phyloP scores from a whole-genome alignment of 1,140 invertebrate genomes.

The Lepidurus arcticus region DNA sequence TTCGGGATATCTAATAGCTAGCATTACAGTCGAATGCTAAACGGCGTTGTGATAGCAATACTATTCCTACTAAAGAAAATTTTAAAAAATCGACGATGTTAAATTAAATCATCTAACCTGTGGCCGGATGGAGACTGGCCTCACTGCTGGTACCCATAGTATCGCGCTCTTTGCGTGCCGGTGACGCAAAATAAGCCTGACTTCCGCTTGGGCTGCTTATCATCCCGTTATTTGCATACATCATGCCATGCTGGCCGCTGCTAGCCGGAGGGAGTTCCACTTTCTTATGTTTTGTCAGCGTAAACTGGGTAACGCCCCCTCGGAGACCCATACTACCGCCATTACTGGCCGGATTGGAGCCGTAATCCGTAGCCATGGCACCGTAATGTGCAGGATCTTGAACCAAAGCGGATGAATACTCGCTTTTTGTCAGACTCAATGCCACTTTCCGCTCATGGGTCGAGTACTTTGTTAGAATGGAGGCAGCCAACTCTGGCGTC shows the following conservation, averaged over 20 bases:
- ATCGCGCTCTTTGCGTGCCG: background rate
- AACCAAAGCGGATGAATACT: background rate
- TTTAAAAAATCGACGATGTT: too few species aligned
- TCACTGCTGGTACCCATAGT: background rate
- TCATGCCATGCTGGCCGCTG: conserved; percentile 26
- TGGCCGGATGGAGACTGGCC: background rate
- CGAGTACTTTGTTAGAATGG: background rate
- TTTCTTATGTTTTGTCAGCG: conserved; percentile 47
- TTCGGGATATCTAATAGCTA: too few species aligned
- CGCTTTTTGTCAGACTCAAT: too few species aligned
- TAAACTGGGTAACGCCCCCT: conserved; percentile 38
- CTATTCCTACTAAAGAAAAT: too few species aligned
- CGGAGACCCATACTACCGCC: background rate
- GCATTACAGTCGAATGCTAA: too few species aligned
- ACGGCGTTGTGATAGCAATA: too few species aligned
- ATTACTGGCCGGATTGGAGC: background rate
- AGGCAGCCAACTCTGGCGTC: background rate
- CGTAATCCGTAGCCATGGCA: background rate
- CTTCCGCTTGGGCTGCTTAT: background rate
- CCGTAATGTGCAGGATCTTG: background rate
- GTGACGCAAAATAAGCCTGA: background rate
- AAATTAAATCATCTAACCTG: background rate
- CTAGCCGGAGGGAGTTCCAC: conserved; percentile 46
- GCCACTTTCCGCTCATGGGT: background rate
- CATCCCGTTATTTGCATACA: background rate